Percentiles rank a stretch among this genome's conserved stretches.
phyloP scores from a whole-genome alignment of 2,797 vertebrate genomes.

The Sebastes paucispinis region DNA sequence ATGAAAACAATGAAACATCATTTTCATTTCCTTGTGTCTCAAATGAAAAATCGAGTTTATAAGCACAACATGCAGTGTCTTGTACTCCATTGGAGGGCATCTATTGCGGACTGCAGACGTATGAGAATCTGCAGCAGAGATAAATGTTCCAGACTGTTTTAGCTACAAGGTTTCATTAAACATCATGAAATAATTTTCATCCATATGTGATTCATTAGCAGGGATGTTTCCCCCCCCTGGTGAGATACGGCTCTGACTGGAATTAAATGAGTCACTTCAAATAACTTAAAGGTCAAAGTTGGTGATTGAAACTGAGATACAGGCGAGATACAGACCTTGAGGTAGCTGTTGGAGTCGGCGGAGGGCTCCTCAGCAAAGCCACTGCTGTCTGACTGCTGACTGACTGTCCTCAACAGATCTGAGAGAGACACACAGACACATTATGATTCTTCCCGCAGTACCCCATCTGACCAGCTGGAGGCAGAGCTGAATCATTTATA shows the following conservation, averaged over 20 bases:
- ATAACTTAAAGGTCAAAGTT: not conserved
- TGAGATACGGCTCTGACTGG: not conserved
- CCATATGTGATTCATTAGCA: not conserved
- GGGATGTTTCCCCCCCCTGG: not conserved
- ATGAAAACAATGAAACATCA: not conserved
- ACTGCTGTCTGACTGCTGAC: conserved; percentile 98
- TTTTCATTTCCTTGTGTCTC: not conserved
- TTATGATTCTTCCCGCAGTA: not conserved
- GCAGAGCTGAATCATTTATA: conserved; percentile 7
- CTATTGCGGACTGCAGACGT: not conserved
- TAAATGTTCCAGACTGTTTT: not conserved
- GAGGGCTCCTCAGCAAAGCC: conserved; percentile 95
- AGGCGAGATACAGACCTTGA: conserved; percentile 76
- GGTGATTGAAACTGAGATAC: not conserved
- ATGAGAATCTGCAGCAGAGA: not conserved
- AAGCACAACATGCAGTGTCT: not conserved
- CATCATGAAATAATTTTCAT: not conserved
- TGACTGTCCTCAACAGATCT: conserved; percentile 91
- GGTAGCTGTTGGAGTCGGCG: conserved; percentile 83
- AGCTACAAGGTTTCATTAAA: not conserved
- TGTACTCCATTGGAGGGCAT: not conserved
- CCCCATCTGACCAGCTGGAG: conserved; percentile 9
- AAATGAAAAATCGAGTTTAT: not conserved
- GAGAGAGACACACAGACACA: conserved; percentile 24
- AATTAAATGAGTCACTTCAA: not conserved